These are phyloP conservation scores for Rhea pennata DNA, from an alignment of 2,113 vertebrate genomes.

Conservation along the genomic window DNA sequence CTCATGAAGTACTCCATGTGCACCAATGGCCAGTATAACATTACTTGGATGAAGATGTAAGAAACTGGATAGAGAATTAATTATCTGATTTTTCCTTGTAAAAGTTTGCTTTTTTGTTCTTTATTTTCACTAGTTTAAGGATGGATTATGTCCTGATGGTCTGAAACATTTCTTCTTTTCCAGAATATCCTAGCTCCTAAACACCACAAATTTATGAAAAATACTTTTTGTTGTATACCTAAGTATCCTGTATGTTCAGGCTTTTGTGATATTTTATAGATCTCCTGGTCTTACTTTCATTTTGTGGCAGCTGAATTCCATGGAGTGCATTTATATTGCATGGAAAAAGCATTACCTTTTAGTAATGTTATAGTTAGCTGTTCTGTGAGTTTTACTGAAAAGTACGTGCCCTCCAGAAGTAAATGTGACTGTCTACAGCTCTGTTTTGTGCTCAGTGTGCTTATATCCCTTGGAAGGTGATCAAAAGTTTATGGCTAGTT, in stretches of 20 bases:
- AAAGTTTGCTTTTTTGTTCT: not conserved
- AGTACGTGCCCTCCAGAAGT: not conserved
- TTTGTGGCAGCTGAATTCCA: not conserved
- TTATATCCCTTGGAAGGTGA: not conserved
- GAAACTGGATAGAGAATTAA: not conserved
- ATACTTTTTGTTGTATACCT: accelerated
- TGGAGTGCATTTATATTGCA: not conserved
- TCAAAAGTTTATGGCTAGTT: not conserved
- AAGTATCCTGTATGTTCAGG: not conserved
- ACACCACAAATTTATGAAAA: not conserved
- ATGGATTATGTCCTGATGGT: not conserved
- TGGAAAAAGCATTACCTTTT: not conserved
- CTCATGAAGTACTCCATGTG: not conserved
- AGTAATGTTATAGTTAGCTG: not conserved
- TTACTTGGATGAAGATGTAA: not conserved
- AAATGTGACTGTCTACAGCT: not conserved
- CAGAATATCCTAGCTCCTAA: accelerated
- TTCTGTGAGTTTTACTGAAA: not conserved
- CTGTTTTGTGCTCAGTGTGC: not conserved
- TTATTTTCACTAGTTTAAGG: not conserved
- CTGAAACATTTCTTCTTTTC: not conserved
- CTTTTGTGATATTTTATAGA: not conserved
- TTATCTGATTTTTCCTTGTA: not conserved
- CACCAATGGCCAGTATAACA: not conserved
- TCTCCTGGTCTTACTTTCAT: not conserved